Evolutionary conservation across 2,113 vertebrate species (phyloP).

Genomic region (Cnemophilus loriae): DNA sequence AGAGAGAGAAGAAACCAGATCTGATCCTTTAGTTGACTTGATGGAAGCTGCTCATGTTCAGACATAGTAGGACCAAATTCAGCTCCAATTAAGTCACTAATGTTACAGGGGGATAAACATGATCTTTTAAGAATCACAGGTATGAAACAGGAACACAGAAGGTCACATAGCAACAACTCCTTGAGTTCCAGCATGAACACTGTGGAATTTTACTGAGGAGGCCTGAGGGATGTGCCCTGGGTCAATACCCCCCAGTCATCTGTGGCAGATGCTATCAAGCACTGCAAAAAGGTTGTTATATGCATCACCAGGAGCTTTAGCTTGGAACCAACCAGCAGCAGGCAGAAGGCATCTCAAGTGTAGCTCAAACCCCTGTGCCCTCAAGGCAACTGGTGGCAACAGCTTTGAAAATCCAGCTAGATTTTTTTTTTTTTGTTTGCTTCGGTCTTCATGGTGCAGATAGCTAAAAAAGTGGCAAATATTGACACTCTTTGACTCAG

Average conservation of each 20-base stretch:
- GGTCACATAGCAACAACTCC: not conserved
- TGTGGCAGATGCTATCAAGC: not conserved
- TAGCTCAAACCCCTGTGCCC: not conserved
- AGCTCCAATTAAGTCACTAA: constrained; percentile 46
- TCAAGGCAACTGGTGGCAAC: not conserved
- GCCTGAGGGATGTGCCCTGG: not conserved
- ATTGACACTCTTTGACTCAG: not conserved
- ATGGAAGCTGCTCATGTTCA: constrained; percentile 44
- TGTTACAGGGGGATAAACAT: constrained; percentile 30
- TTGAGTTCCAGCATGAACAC: not conserved
- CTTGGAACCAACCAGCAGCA: not conserved
- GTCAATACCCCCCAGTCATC: not conserved
- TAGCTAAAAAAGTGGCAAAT: not conserved
- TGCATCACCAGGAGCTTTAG: not conserved
- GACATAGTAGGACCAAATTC: constrained; percentile 24
- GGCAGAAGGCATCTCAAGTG: not conserved
- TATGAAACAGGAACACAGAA: not conserved
- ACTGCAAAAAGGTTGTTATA: not conserved
- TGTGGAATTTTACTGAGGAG: not conserved
- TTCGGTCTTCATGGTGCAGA: not conserved
- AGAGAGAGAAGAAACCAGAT: constrained; percentile 49
- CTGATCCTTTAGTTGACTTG: constrained; percentile 44
- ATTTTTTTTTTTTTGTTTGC: not conserved
- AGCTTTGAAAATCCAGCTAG: not conserved
- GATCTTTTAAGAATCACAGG: constrained; percentile 30